Percentiles rank a stretch among this genome's conserved stretches.
phyloP scores from a whole-genome alignment of 2,797 vertebrate genomes.

The Aldrovandia affinis region DNA sequence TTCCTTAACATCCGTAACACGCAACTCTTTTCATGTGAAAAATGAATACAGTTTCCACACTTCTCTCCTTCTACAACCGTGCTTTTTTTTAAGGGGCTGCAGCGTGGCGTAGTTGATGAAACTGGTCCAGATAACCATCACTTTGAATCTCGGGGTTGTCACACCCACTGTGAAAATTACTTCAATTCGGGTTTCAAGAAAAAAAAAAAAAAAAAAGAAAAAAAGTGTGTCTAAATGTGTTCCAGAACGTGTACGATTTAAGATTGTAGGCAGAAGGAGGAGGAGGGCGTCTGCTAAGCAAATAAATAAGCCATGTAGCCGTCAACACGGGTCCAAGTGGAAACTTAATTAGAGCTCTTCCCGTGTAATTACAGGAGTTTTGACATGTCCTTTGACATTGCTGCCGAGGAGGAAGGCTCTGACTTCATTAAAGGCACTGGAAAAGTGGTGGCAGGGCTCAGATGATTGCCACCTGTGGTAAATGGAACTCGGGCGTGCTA shows the following conservation, averaged over 20 bases:
- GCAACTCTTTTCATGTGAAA: not conserved
- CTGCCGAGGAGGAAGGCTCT: constrained; percentile 12
- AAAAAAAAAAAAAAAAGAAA: too few relatives aligned
- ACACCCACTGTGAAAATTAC: not conserved
- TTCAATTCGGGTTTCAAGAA: not conserved
- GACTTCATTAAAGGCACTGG: constrained; percentile 31
- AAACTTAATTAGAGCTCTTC: constrained; percentile 32
- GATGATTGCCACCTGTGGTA: constrained; percentile 1
- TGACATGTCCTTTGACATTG: constrained; percentile 18
- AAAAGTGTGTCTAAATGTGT: not conserved
- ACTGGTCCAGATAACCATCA: not conserved
- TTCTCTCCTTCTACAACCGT: not conserved
- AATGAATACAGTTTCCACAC: not conserved
- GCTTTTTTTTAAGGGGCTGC: not conserved
- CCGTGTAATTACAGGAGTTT: constrained; percentile 33
- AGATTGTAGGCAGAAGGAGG: not conserved
- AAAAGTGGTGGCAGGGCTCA: constrained; percentile 14
- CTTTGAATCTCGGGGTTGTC: not conserved
- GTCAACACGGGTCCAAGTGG: constrained; percentile 23
- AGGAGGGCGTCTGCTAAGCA: constrained; percentile 12
- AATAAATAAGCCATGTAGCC: constrained; percentile 36
- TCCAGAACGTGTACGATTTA: not conserved
- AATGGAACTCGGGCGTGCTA: not conserved
- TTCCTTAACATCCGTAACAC: not conserved
- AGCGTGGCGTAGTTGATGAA: not conserved